Evolutionary conservation across 2,797 vertebrate genomes (phyloP).

Genomic region (Phrynocephalus forsythii): DNA sequence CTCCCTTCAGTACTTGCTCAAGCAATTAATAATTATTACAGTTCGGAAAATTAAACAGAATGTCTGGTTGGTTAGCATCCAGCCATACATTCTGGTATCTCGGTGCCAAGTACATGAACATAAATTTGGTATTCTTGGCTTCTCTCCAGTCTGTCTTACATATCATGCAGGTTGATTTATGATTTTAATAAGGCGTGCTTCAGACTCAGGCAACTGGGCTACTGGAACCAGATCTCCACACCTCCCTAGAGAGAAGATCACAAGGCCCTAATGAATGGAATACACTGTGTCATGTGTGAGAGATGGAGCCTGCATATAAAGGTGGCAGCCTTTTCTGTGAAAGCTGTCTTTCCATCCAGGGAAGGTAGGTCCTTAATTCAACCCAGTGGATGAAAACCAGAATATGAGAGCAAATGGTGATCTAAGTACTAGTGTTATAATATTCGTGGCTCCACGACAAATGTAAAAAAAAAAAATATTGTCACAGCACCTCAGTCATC

Average conservation of each 20-base stretch:
- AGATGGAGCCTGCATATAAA: too few species aligned
- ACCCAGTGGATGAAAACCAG: neutral
- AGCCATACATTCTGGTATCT: neutral
- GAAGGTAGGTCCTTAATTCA: too few species aligned
- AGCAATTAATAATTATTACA: neutral
- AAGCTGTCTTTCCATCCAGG: too few species aligned
- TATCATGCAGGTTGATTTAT: neutral
- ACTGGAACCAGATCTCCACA: too few species aligned
- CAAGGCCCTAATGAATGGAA: too few species aligned
- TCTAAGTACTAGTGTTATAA: neutral
- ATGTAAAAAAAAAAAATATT: neutral
- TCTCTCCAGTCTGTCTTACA: neutral
- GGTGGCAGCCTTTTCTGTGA: too few species aligned
- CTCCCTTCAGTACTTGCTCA: neutral
- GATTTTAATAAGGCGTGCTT: too few species aligned
- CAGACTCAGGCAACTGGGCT: too few species aligned
- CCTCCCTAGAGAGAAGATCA: too few species aligned
- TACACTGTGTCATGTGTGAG: too few species aligned
- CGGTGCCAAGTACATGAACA: neutral
- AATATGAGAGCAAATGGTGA: neutral
- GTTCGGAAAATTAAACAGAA: neutral
- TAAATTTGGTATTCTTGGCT: too few species aligned
- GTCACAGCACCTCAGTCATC: neutral
- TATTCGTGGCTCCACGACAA: slow-evolving; percentile 25
- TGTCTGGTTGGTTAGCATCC: neutral